phyloP scores from a whole-genome alignment of 1,140 invertebrate species.

The Papilio machaon region DNA sequence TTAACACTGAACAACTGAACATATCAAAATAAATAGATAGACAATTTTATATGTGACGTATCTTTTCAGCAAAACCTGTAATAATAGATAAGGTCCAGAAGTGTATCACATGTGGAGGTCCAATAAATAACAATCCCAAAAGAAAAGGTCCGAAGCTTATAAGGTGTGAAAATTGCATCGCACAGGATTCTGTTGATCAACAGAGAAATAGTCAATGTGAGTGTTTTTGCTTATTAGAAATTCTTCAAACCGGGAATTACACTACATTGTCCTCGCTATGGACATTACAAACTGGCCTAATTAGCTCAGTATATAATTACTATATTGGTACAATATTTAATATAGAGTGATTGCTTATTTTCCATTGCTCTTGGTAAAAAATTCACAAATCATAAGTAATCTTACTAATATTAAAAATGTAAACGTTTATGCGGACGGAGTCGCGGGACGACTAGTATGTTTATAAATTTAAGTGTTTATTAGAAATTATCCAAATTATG shows the following conservation, averaged over 20 bases:
- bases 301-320: too few relatives aligned
- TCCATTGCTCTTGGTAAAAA: too few relatives aligned
- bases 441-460: too few relatives aligned
- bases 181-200: constrained; percentile 80
- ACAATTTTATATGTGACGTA: constrained; percentile 29
- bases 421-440: too few relatives aligned
- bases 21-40: not conserved
- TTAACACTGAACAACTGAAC: constrained; percentile 1
- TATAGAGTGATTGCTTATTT: too few relatives aligned
- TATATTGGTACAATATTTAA: too few relatives aligned
- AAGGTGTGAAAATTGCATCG: constrained; percentile 83
- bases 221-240: constrained; percentile 35
- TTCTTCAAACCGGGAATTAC: not conserved
- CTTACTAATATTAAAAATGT: too few relatives aligned
- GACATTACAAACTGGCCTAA: too few relatives aligned
- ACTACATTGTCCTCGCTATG: too few relatives aligned
- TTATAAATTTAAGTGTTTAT: too few relatives aligned
- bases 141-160: constrained; percentile 84
- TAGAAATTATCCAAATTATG: too few relatives aligned
- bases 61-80: constrained; percentile 71
- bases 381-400: too few relatives aligned
- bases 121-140: constrained; percentile 82
- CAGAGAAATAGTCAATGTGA: constrained; percentile 72
- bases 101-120: constrained; percentile 83
- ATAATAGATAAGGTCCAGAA: constrained; percentile 78